A percentile compares a stretch with the other conserved stretches of the same genome.
Evolutionary conservation across 2,797 vertebrate species (phyloP).

Genomic region (Pogonophryne albipinna): DNA sequence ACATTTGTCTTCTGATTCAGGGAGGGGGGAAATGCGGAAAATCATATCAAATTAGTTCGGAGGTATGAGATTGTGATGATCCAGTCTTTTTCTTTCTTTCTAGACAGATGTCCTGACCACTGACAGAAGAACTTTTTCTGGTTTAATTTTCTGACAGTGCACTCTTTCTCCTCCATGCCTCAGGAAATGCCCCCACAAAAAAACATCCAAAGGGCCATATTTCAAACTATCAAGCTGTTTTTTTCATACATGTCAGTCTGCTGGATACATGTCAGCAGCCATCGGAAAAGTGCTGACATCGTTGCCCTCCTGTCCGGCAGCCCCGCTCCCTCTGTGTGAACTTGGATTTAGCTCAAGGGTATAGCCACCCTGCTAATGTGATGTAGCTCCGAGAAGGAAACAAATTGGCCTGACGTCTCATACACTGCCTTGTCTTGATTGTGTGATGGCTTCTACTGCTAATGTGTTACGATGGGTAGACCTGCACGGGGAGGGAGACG

Average conservation of each 20-base stretch:
- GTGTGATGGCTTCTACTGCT: slow-evolving; percentile 83
- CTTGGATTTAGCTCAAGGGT: slow-evolving; percentile 88
- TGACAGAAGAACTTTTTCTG: slow-evolving; percentile 41
- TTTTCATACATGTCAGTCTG: slow-evolving; percentile 76
- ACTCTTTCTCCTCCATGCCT: slow-evolving; percentile 30
- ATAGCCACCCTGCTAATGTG: slow-evolving; percentile 82
- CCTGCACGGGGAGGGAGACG: slow-evolving; percentile 70
- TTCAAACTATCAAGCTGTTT: slow-evolving; percentile 65
- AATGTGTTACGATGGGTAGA: slow-evolving; percentile 85
- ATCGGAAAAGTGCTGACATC: slow-evolving; percentile 84
- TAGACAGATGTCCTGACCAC: slow-evolving; percentile 46
- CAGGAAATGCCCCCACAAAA: slow-evolving; percentile 43
- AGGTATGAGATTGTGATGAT: slow-evolving; percentile 41
- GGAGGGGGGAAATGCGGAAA: slow-evolving; percentile 13
- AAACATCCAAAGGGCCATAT: slow-evolving; percentile 65
- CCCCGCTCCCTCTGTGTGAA: slow-evolving; percentile 78
- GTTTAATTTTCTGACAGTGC: slow-evolving; percentile 23
- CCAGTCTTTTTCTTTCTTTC: slow-evolving; percentile 22
- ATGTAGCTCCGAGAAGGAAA: slow-evolving; percentile 83
- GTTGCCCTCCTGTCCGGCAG: slow-evolving; percentile 80
- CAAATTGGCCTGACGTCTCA: slow-evolving; percentile 86
- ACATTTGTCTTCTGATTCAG: slow-evolving; percentile 69
- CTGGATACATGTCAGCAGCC: slow-evolving; percentile 80
- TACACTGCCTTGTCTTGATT: slow-evolving; percentile 84
- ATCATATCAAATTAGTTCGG: slow-evolving; percentile 44